Evolutionary conservation across 1,140 invertebrate species (phyloP).

Genomic region (Rhizoglyphus robini): DNA sequence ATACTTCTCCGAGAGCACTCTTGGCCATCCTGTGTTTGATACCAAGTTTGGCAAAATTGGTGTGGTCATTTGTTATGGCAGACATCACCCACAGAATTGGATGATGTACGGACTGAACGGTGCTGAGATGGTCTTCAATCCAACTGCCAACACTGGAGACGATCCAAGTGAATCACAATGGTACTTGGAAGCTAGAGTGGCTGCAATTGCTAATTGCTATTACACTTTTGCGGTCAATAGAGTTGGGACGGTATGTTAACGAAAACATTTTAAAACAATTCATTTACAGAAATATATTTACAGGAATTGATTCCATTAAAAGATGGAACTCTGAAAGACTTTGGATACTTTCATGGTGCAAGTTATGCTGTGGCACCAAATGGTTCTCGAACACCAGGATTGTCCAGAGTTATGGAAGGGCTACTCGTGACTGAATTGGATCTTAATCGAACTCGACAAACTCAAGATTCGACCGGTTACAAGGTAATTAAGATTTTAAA

Average conservation of each 20-base stretch:
- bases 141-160: conserved; percentile 83
- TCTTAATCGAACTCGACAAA: conserved; percentile 85
- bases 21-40: conserved; percentile 80
- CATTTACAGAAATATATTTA: too few species aligned
- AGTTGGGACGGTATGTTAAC: conserved; percentile 61
- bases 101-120: conserved; percentile 91
- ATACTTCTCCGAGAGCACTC: conserved; percentile 91
- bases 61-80: conserved; percentile 93
- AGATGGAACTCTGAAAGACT: conserved; percentile 83
- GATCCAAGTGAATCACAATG: conserved; percentile 81
- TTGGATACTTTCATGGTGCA: conserved; percentile 95
- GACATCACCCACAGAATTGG: conserved; percentile 97
- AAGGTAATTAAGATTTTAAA: conserved; percentile 48
- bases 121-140: conserved; percentile 51
- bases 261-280: conserved; percentile 83
- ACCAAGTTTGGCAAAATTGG: conserved; percentile 60
- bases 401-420: conserved; percentile 73
- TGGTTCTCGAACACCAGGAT: conserved; percentile 72
- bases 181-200: conserved; percentile 88
- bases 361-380: conserved; percentile 87
- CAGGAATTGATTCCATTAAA: too few species aligned
- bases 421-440: conserved; percentile 82
- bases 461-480: conserved; percentile 88
- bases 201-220: conserved; percentile 89
- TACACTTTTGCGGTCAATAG: conserved; percentile 90